Conservation (phyloP, 1,140 invertebrate genomes). For the Drosophila ercepeae region DNA sequence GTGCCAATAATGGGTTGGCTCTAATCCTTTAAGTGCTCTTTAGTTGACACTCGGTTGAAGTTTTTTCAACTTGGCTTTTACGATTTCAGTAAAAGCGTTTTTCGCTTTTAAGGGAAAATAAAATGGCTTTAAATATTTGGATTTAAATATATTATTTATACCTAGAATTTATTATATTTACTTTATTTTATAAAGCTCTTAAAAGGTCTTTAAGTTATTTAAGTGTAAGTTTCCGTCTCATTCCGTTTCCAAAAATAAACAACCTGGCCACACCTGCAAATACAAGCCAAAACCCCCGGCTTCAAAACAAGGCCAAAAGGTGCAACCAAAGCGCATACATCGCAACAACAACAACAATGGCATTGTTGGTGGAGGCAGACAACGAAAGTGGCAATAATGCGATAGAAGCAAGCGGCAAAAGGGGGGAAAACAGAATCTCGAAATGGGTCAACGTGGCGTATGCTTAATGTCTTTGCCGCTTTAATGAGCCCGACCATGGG, state of each 20-base stretch:
- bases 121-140: neutral
- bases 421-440: slow-evolving; percentile 9
- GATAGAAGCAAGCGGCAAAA: slow-evolving; percentile 4
- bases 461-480: slow-evolving; percentile 50
- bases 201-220: no score
- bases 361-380: slow-evolving; percentile 9
- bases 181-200: no score
- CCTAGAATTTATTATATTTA: no score
- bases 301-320: slow-evolving; percentile 49
- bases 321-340: slow-evolving; percentile 43
- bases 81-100: slow-evolving; percentile 4
- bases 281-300: slow-evolving; percentile 8
- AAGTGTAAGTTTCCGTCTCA: neutral
- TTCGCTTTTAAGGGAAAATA: neutral
- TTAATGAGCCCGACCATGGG: slow-evolving; percentile 34
- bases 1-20: slow-evolving; percentile 57
- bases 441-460: slow-evolving; percentile 55
- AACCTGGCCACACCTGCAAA: slow-evolving; percentile 21
- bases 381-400: slow-evolving; percentile 48
- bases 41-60: neutral
- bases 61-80: slow-evolving; percentile 12
- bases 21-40: slow-evolving; percentile 71
- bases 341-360: slow-evolving; percentile 42
- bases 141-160: neutral
- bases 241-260: slow-evolving; percentile 63